Evolutionary conservation across 2,797 vertebrate genomes (phyloP), one percentile per base, ranked within the genome.

Genomic region (Garrulus glandarius): DNA sequence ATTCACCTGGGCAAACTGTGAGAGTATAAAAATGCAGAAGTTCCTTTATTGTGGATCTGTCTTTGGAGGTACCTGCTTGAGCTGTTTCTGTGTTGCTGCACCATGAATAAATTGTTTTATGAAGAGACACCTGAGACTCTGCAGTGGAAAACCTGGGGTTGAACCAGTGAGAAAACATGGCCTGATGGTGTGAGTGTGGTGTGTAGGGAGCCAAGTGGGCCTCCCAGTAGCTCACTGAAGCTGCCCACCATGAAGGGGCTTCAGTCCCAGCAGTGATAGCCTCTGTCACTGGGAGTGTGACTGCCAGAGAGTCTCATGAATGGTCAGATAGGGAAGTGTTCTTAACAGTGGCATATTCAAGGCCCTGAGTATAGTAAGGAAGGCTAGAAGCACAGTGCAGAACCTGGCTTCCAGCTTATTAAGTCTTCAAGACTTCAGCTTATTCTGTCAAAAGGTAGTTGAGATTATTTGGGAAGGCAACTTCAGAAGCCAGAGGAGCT

Each of bases 51-150:
- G 11, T 43, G 20, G 2, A 1, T 64, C 7, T 3, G 6, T 57
- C 12, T 37, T 52, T 15, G 4, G 29, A 39, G n/a, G 7, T 75
- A 22, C 20, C 20, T 34, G 29, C 44, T 46, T 26, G 21, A 21
- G 5, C 15, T 70, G 21, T 46, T 83, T 57, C 52, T 59, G 5
- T 46, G n/a, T 65, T 52, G 61, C 20, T 67, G 20, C 10, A 11
- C 50, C 0, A 0, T 56, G 29, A 46, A 39, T 64, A 44, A 70
- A 46, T 50, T 44, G 18, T 10, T 50, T 34, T 77, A 18, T 34
- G 17, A 37, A 52, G 37, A 64, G 37, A 64, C 4, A 6, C n/a
- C 14, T 43, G 56, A 56, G 43, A 44, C 8, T 29, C 16, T 77
- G 37, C 64, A 34, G 15, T 70, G 50, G 23, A 37, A 76, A 56